Evolutionary conservation across 2,797 vertebrate genomes (phyloP).

Genomic region (Gobio occitaniae): DNA sequence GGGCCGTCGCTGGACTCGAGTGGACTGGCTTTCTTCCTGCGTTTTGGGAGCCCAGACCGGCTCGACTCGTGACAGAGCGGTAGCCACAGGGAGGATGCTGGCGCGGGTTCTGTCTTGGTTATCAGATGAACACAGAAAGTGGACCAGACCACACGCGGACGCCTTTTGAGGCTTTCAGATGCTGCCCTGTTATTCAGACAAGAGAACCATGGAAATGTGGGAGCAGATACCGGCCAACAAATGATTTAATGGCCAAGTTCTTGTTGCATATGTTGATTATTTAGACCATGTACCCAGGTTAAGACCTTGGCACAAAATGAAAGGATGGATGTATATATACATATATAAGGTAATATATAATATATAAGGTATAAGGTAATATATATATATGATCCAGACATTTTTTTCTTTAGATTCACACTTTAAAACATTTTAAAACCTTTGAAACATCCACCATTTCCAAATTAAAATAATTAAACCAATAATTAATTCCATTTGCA

Average conservation of each 20-base stretch:
- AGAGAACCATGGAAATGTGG: constrained; percentile 2
- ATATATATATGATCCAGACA: too few species aligned
- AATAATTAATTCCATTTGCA: not conserved
- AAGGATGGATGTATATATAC: too few species aligned
- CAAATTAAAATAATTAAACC: not conserved
- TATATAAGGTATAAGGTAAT: too few species aligned
- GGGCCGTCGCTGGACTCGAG: constrained; percentile 16
- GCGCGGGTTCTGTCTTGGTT: constrained; percentile 26
- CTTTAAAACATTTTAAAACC: not conserved
- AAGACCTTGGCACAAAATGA: not conserved
- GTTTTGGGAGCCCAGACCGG: constrained; percentile 25
- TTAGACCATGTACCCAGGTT: not conserved
- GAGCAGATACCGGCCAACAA: not conserved
- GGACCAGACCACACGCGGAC: not conserved
- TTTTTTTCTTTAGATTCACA: not conserved
- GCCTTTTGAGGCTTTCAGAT: constrained; percentile 7
- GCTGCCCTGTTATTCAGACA: not conserved
- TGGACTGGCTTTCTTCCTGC: constrained; percentile 37
- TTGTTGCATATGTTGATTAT: not conserved
- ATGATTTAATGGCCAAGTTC: not conserved
- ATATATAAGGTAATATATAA: too few species aligned
- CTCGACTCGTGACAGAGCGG: not conserved
- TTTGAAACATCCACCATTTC: not conserved
- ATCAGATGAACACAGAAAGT: constrained; percentile 49
- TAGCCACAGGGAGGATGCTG: constrained; percentile 19